Evolutionary conservation across 2,888 invertebrate genomes (phyloP), one percentile per base, ranked within the genome.

Genomic region (Sabatieria punctata): DNA sequence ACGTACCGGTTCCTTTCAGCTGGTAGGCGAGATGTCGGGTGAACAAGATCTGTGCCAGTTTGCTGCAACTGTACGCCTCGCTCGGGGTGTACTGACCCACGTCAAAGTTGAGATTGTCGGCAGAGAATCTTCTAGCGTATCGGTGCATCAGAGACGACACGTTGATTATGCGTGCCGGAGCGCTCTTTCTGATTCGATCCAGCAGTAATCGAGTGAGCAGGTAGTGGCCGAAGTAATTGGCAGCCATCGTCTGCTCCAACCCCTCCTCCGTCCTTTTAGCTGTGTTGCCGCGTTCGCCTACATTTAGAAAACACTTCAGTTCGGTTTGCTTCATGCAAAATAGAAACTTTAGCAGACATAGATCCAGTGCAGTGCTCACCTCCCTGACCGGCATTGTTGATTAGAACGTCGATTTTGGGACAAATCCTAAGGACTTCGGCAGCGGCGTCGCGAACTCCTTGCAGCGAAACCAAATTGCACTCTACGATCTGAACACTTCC

Each of bases 221-320:
- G 23, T 26, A 22, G 26, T 45, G 45, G n/a, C 45, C 45, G 26
- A 38, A 45, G 27, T 38, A 45, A 33, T 45, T 45, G 11, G 45
- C 24, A 21, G 37, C 38, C 45, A 45, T 38, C 13, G 30, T 22
- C 3, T n/a, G 8, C 18, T 45, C 45, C n/a, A 38, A 18, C 4
- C 39, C 25, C 2, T 45, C 39, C n/a, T n/a, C n/a, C n/a, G n/a
- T n/a, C n/a, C n/a, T n/a, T 8, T 11, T n/a, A 8, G 38, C 15
- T n/a, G 11, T n/a, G 6, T 38, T 38, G 22, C 8, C 6, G 6
- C 6, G 8, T 8, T 38, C n/a, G n/a, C n/a, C n/a, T n/a, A n/a
- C n/a, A n/a, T n/a, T n/a, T n/a, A n/a, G n/a, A n/a, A n/a, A n/a
- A n/a, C n/a, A n/a, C n/a, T n/a, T n/a, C n/a, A n/a, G n/a, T n/a